A percentile compares a stretch with the other conserved stretches of the same genome.
Conservation (phyloP, 2,113 vertebrate genomes). For the Miniopterus natalensis region DNA sequence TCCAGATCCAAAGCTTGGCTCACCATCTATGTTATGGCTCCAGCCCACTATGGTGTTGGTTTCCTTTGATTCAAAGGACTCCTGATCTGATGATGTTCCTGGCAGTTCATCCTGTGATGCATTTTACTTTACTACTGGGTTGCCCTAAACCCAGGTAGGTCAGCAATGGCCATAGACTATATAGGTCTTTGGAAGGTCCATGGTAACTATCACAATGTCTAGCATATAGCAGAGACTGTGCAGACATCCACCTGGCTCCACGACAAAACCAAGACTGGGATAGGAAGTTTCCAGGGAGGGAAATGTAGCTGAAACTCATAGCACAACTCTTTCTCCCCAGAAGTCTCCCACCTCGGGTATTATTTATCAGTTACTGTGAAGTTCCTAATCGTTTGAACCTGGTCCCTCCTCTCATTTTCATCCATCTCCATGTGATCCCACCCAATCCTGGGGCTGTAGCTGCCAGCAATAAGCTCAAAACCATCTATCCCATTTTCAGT, state of each 20-base stretch:
- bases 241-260: neutral
- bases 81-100: neutral
- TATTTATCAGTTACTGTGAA: neutral
- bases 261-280: neutral
- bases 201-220: accelerated
- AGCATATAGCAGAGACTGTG: neutral
- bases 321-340: neutral
- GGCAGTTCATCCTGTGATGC: neutral
- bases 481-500: neutral
- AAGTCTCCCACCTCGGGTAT: neutral
- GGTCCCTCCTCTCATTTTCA: neutral
- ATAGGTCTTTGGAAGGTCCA: neutral
- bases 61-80: neutral
- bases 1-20: neutral
- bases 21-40: neutral
- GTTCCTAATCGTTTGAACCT: neutral
- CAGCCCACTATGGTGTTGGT: accelerated
- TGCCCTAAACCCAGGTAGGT: neutral
- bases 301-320: neutral
- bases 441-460: neutral
- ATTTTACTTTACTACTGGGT: neutral
- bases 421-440: neutral
- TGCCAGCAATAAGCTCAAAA: neutral
- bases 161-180: neutral
- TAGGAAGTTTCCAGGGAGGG: neutral